Evolutionary conservation across 2,113 vertebrate genomes (phyloP).

Genomic region (Notiomystis cincta): DNA sequence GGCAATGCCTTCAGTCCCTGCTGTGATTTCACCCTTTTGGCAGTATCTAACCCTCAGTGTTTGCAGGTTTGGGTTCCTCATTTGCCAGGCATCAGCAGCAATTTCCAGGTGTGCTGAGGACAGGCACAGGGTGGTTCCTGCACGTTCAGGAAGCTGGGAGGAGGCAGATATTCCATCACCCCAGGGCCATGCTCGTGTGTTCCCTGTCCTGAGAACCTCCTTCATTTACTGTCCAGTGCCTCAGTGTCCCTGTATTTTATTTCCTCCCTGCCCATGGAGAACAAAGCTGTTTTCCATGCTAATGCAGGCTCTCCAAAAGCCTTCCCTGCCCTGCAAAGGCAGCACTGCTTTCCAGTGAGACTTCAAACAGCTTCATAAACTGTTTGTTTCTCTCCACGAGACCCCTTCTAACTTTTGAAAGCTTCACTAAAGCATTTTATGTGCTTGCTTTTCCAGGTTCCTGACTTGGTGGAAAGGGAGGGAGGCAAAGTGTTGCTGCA

Average conservation of each 20-base stretch:
- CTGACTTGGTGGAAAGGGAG: background rate
- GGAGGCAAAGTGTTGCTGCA: background rate
- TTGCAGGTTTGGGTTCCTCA: background rate
- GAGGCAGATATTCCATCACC: background rate
- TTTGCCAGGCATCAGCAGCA: background rate
- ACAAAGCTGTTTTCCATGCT: background rate
- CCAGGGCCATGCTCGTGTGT: background rate
- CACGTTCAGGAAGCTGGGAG: background rate
- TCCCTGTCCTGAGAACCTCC: background rate
- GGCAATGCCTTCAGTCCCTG: background rate
- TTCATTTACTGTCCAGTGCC: background rate
- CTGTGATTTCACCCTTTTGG: background rate
- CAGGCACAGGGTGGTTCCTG: background rate
- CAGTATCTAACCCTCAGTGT: background rate
- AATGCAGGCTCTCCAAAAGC: constrained; percentile 6
- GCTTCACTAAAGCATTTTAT: background rate
- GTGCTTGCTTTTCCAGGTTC: background rate
- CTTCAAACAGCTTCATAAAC: constrained; percentile 51
- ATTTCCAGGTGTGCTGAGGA: background rate
- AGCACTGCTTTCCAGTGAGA: constrained; percentile 46
- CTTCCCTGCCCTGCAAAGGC: background rate
- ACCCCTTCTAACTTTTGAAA: background rate
- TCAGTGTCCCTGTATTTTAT: background rate
- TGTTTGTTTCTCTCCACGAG: constrained; percentile 41
- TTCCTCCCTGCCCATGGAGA: background rate